Evolutionary conservation across 1,140 invertebrate genomes (phyloP).

Genomic region (Leptonema lineaticorne): DNA sequence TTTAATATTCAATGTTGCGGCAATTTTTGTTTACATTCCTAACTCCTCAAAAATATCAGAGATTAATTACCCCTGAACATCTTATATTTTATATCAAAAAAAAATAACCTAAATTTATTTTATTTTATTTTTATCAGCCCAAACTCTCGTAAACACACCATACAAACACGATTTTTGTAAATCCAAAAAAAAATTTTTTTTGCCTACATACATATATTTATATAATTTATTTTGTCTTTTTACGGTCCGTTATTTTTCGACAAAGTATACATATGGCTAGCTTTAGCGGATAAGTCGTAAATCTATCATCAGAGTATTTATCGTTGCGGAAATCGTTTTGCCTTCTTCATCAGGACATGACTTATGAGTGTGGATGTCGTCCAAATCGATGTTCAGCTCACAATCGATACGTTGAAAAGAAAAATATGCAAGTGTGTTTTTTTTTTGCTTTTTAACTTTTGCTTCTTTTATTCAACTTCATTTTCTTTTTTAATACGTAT

Average conservation of each 20-base stretch:
- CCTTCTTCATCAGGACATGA: slow-evolving; percentile 23
- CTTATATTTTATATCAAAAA: no score
- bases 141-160: no score
- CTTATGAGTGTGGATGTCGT: slow-evolving; percentile 12
- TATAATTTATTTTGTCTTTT: not conserved
- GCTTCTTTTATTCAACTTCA: not conserved
- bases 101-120: no score
- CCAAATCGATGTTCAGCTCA: slow-evolving; percentile 4
- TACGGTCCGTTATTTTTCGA: not conserved
- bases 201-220: no score
- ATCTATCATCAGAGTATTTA: slow-evolving; percentile 18
- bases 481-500: not conserved
- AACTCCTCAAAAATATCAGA: no score
- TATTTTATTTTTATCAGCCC: no score
- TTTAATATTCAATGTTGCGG: no score
- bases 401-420: not conserved
- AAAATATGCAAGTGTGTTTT: not conserved
- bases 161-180: no score
- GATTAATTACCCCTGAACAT: no score
- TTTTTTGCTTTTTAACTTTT: not conserved
- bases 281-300: slow-evolving; percentile 17
- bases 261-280: no score
- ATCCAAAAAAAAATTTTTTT: no score
- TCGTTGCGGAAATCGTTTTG: slow-evolving; percentile 20
- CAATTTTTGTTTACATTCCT: no score